phyloP scores from a whole-genome alignment of 2,113 vertebrate genomes.

The Phaethon lepturus region DNA sequence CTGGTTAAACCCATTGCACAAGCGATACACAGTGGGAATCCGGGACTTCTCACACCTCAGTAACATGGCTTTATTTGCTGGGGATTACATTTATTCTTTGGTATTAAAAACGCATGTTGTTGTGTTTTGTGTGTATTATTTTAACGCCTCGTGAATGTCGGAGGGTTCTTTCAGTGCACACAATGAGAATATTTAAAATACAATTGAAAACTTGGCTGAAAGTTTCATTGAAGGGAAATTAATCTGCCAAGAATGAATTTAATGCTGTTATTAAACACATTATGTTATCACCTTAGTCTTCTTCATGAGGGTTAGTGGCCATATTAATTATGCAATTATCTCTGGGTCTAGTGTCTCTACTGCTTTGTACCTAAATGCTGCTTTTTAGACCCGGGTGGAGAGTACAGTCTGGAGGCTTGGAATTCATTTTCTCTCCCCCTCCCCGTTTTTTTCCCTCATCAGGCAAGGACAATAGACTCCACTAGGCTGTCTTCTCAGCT shows the following conservation, averaged over 20 bases:
- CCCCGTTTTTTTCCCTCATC: background rate
- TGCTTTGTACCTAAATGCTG: background rate
- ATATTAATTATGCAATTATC: background rate
- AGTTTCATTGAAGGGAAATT: background rate
- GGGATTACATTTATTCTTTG: background rate
- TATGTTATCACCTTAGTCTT: fast-evolving
- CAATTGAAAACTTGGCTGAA: background rate
- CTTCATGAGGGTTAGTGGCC: background rate
- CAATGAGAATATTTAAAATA: background rate
- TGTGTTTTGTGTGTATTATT: fast-evolving
- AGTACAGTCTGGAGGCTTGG: background rate
- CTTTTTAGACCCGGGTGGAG: background rate
- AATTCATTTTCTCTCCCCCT: background rate
- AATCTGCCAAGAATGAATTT: background rate
- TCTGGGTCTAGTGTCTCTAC: background rate
- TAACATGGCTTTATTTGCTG: background rate
- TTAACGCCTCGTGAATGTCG: fast-evolving
- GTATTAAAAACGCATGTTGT: fast-evolving
- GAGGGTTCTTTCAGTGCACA: background rate
- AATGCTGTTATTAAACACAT: fast-evolving
- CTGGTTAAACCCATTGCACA: background rate
- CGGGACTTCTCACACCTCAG: fast-evolving
- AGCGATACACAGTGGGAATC: background rate
- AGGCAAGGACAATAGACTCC: background rate
- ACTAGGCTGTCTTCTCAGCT: background rate